A percentile compares a stretch with the other conserved stretches of the same genome.
These are phyloP conservation scores for Camponotus pennsylvanicus DNA, from an alignment of 1,140 invertebrate genomes.

Conservation along the genomic window DNA sequence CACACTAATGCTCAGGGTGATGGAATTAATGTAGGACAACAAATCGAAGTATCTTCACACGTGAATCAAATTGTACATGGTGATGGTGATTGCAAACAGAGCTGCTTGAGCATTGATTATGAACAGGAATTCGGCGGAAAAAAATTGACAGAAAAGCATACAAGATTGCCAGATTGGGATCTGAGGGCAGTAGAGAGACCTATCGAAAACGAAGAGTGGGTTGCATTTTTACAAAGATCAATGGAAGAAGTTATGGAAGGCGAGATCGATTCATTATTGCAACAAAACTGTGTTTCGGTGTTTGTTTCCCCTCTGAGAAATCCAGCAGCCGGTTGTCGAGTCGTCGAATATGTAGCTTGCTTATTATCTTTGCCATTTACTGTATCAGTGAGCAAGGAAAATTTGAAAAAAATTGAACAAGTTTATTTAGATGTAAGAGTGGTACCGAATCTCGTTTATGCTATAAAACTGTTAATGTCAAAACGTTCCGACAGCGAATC, in stretches of 20 bases:
- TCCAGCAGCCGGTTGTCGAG: conserved; percentile 88
- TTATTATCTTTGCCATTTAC: conserved; percentile 91
- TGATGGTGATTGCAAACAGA: conserved; percentile 69
- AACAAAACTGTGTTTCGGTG: conserved; percentile 91
- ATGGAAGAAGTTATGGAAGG: conserved; percentile 90
- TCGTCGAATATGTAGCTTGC: conserved; percentile 90
- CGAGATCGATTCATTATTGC: conserved; percentile 90
- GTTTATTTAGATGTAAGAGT: conserved; percentile 92
- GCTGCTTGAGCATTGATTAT: conserved; percentile 76
- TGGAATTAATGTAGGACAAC: conserved; percentile 58
- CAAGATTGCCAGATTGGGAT: conserved; percentile 80
- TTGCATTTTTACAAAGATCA: conserved; percentile 89
- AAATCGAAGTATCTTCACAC: conserved; percentile 52
- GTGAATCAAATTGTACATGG: conserved; percentile 34
- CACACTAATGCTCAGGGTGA: conserved; percentile 58
- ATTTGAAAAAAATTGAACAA: conserved; percentile 87
- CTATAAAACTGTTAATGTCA: conserved; percentile 88
- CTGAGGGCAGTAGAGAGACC: conserved; percentile 86
- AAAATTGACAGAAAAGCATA: conserved; percentile 60
- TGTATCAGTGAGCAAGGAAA: conserved; percentile 86
- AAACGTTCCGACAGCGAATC: conserved; percentile 68
- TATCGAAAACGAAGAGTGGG: conserved; percentile 94
- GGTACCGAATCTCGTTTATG: conserved; percentile 92
- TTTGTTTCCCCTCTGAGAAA: conserved; percentile 91
- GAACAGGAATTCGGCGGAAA: conserved; percentile 76